Base-by-base conservation (phyloP, 2,797 vertebrate species). In the Natrix natrix region DNA sequence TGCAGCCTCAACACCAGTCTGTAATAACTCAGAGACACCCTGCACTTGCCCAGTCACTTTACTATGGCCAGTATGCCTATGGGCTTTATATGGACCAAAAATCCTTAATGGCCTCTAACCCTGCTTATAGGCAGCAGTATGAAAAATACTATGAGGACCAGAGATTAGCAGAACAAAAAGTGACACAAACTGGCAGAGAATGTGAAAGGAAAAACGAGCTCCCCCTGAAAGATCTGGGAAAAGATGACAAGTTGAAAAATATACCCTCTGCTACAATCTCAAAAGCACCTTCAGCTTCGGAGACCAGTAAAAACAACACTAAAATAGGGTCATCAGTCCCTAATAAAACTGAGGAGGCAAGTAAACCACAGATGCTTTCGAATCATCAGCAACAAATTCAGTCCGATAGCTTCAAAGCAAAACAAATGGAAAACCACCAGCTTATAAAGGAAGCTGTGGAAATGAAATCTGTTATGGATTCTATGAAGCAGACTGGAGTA, bases 71-170 rank as follows among this genome's bases (percentile, higher is more conserved):
- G 95, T 99, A 99, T 95, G 98, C 99, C 74, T 98, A 99, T 55
- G 99, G 99, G 92, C 98, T 99, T n/a, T 99, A 99, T 94, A 98
- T 99, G 98, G 99, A 99, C 97, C 99, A 99, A 97, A 99, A 99
- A 96, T 98, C 99, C 43, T 96, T 99, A 95, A 98, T 99, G 97
- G 98, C 98, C 60, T 98, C 98, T 92, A 99, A 98, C 94, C 97
- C 98, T 60, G 97, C 98, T 94, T 98, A 99, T 86, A 98, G 98
- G 74, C 98, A 98, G 93, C 98, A 98, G 78, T 98, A 98, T 88
- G 98, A 99, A 95, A 98, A 98, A 94, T 99, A 99, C 95, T 99
- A 99, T 86, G 99, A 99, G 94, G 98, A 99, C 95, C 98, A 98
- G 93, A 98, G 98, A 92, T 96, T 98, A 95, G 97, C 97, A 88